Conservation (phyloP, 2,113 vertebrate species). For the Xenopus tropicalis region UCB_Xtro_10.0 CM004444.2:121674501-121675000, state of each 20-base stretch:
- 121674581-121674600: constrained; percentile 93
- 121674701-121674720: constrained; percentile 29
- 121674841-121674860: not conserved
- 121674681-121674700: constrained; percentile 73
- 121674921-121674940: too few species aligned
- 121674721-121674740: not conserved
- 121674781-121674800: not conserved
- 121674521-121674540: constrained; percentile 99
- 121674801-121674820: not conserved
- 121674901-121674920: too few species aligned
- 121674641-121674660: constrained; percentile 90
- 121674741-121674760: not conserved
- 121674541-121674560: constrained; percentile 97
- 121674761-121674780: not conserved
- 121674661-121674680: constrained; percentile 93
- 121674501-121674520: constrained; percentile 97
- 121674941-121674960: too few species aligned
- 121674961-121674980: too few species aligned
- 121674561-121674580: constrained; percentile 99
- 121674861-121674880: too few species aligned
- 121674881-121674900: too few species aligned
- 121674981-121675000: too few species aligned
- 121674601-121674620: constrained; percentile 93
- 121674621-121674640: constrained; percentile 96
- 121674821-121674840: not conserved